A percentile compares a stretch with the other conserved stretches of the same genome.
Evolutionary conservation across 2,888 invertebrate species (phyloP).

Genomic region (Hymenopus coronatus): DNA sequence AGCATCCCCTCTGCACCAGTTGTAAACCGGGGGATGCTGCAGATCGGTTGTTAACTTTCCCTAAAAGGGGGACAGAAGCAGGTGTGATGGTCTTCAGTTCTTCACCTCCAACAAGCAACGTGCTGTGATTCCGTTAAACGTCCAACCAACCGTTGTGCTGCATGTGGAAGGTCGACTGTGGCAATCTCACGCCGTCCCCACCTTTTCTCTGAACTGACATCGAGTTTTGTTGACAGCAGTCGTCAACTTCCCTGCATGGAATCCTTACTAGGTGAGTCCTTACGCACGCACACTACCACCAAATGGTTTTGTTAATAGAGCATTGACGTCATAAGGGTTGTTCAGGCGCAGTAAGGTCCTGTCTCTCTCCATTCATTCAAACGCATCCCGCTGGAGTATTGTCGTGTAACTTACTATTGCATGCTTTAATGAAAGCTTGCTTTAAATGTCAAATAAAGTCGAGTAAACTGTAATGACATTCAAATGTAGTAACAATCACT

Average conservation of each 20-base stretch:
- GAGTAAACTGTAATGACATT: too few species aligned
- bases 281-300: background rate
- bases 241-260: background rate
- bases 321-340: background rate
- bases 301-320: background rate
- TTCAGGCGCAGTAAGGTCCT: background rate
- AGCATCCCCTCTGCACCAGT: constrained; percentile 20
- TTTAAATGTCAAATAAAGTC: too few species aligned
- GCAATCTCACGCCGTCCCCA: background rate
- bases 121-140: background rate
- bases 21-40: constrained; percentile 7
- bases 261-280: background rate
- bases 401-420: too few species aligned
- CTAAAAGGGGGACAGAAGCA: background rate
- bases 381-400: background rate
- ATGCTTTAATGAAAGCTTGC: too few species aligned
- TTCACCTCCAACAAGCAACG: background rate
- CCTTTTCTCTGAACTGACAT: background rate
- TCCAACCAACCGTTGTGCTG: background rate
- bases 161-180: background rate
- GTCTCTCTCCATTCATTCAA: background rate
- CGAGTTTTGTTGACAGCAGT: background rate
- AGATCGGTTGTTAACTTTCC: background rate
- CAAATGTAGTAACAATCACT: too few species aligned
- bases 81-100: background rate